phyloP scores from a whole-genome alignment of 2,888 invertebrate species.

The Brenthis hecate region DNA sequence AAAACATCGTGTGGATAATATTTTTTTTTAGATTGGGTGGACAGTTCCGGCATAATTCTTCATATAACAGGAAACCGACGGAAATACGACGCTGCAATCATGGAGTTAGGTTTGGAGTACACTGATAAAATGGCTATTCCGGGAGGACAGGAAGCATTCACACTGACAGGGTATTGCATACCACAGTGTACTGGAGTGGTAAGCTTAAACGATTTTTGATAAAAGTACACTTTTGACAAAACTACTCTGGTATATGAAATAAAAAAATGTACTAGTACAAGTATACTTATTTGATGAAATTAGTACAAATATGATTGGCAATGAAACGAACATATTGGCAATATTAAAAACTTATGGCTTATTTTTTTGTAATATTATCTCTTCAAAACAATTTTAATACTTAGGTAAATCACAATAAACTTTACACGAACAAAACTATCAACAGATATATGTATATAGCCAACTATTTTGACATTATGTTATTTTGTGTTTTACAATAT shows the following conservation, averaged over 20 bases:
- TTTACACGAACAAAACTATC: no score
- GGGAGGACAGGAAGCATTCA: conserved; percentile 89
- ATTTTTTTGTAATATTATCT: neutral
- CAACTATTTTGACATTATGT: no score
- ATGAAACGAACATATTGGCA: no score
- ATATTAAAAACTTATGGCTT: neutral
- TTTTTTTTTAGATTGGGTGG: conserved; percentile 85
- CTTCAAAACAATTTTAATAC: no score
- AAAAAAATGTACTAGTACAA: no score
- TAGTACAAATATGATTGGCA: no score
- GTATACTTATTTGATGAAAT: no score
- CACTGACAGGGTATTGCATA: conserved; percentile 94
- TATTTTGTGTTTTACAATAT: conserved; percentile 3
- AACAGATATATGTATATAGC: no score
- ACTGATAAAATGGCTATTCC: conserved; percentile 99
- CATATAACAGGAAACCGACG: conserved; percentile 89
- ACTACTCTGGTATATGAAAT: no score
- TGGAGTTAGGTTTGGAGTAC: conserved; percentile 98
- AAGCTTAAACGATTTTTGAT: conserved; percentile 41
- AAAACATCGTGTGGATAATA: neutral
- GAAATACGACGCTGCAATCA: conserved; percentile 94
- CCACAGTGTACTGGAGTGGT: conserved; percentile 96
- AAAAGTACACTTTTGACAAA: no score
- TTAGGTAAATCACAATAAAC: no score
- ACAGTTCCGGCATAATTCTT: conserved; percentile 94